A percentile compares a stretch with the other conserved stretches of the same genome.
phyloP scores from a whole-genome alignment of 2,888 invertebrate genomes.

The Stegophylla sp. region DNA sequence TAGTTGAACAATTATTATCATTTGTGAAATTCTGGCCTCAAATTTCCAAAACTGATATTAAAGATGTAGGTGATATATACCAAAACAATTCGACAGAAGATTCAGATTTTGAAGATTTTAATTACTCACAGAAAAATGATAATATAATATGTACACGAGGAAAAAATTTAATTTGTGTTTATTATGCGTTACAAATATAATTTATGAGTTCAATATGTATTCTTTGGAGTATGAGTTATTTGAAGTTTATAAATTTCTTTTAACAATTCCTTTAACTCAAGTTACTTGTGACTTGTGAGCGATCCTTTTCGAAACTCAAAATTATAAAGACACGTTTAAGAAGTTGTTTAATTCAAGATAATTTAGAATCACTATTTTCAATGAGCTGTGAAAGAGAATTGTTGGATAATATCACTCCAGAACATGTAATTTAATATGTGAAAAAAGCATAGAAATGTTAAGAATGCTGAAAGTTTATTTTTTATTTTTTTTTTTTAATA shows the following conservation, averaged over 20 bases:
- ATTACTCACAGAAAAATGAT: conserved; percentile 2
- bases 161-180: neutral
- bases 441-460: neutral
- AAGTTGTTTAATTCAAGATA: neutral
- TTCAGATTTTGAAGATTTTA: neutral
- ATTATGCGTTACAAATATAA: conserved; percentile 3
- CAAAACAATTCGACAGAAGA: neutral
- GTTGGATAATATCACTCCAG: neutral
- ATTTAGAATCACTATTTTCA: conserved; percentile 20
- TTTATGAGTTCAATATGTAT: conserved; percentile 22
- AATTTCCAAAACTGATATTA: conserved; percentile 20
- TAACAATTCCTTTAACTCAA: conserved; percentile 12
- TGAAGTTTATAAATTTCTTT: conserved; percentile 11
- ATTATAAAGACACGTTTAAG: conserved; percentile 23
- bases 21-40: conserved; percentile 20
- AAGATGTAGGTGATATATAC: neutral
- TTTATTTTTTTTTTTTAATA: too few species aligned
- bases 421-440: neutral
- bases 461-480: neutral
- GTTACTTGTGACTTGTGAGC: neutral
- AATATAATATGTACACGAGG: neutral
- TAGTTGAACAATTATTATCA: conserved; percentile 1
- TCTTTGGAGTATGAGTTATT: conserved; percentile 21
- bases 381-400: conserved; percentile 7
- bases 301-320: conserved; percentile 12